Base-by-base conservation (phyloP, 2,113 vertebrate species). In the Chaetorhynchus papuensis region DNA sequence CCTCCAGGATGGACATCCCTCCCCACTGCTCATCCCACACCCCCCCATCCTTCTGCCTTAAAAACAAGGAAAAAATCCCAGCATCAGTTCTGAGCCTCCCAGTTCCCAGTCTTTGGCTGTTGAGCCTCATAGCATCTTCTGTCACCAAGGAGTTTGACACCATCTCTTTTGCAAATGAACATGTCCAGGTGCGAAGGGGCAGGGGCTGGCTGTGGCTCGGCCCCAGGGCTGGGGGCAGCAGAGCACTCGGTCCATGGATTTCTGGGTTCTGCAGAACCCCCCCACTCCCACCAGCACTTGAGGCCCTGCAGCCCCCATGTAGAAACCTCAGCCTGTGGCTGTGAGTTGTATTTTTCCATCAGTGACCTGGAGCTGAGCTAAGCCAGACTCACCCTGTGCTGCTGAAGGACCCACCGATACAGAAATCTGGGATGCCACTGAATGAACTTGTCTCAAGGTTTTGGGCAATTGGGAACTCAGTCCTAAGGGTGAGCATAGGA, bases 141-240 rank as follows among this genome's bases (percentile, higher is more conserved):
- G 16, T 15, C 22, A 17, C 50, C 24, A 49, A 17, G 68, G 28
- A 15, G 15, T 41, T 70, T 49, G 20, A 18, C 17, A 18, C 54
- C 50, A 30, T 9, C 24, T 24, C 9, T 39, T 24, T 20, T 35
- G 26, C 35, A 35, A 56, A 13, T 19, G 22, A 56, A 24, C 45
- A 17, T 0, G 3, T 13, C 21, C 37, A 49, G 56, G 2, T n/a
- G 10, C 20, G 44, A 60, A 6, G 1, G 8, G 22, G n/a, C 33
- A 75, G 53, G 41, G 19, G 37, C n/a, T 92, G 70, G 22, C n/a
- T 1, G 2, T 8, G 15, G 39, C 31, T 39, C 3, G 3, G 13
- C 19, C 18, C 15, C 28, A 9, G 44, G 3, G 6, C 35, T 26
- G 33, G 4, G 5, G 14, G 3, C 23, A 42, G 71, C 11, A 2